Conservation (phyloP, 2,888 invertebrate genomes). For the Cephus rjabovi region DNA sequence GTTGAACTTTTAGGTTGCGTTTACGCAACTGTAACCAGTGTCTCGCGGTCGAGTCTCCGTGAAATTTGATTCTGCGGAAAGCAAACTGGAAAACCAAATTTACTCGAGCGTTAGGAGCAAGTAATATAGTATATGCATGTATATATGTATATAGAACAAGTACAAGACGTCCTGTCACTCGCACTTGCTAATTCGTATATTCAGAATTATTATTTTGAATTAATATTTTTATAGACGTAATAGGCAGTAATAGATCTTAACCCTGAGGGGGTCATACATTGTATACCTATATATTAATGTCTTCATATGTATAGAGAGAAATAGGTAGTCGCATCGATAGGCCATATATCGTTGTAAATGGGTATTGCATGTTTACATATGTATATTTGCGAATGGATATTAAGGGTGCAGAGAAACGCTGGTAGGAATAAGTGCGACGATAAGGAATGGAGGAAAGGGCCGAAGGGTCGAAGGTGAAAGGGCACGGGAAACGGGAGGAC, state of each 20-base stretch:
- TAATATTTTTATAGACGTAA: neutral
- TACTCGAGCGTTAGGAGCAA: no score
- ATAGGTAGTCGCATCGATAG: neutral
- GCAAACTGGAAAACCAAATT: no score
- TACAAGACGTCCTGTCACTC: neutral
- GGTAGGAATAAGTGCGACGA: neutral
- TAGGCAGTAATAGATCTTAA: neutral
- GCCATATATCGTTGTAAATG: neutral
- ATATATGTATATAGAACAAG: no score
- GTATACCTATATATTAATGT: neutral
- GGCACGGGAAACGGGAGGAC: neutral
- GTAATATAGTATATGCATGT: no score
- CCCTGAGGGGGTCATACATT: neutral
- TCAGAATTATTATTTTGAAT: neutral
- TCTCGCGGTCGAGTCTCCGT: no score
- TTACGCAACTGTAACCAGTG: no score
- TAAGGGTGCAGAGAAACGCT: neutral
- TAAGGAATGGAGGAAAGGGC: neutral
- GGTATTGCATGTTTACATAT: neutral
- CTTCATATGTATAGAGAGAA: neutral
- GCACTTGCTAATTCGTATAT: neutral
- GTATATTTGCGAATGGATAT: neutral
- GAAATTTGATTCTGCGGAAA: no score
- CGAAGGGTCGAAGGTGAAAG: neutral
- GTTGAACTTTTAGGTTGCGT: no score